Percentiles rank a stretch among this genome's conserved stretches.
Evolutionary conservation across 2,113 vertebrate genomes (phyloP).

Genomic region (Cebidichthys violaceus): DNA sequence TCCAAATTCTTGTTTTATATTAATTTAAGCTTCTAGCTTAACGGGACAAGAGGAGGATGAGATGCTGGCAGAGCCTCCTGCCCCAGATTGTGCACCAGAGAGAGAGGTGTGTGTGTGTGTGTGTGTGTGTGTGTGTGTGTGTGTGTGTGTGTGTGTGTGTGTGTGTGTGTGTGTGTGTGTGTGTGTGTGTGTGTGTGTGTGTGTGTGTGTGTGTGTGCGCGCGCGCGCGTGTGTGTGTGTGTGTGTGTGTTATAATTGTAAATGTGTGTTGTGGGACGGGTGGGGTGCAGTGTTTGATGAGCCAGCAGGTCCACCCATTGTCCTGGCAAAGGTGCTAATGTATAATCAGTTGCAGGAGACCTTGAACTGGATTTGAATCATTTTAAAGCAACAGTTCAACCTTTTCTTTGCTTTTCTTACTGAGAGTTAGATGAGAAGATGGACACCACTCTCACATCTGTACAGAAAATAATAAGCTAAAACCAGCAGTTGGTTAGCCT

Average conservation of each 20-base stretch:
- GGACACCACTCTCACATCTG: background rate
- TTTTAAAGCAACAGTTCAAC: slow-evolving; percentile 19
- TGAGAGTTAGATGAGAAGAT: background rate
- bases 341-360: slow-evolving; percentile 72
- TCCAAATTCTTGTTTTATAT: background rate
- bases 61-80: slow-evolving; percentile 24
- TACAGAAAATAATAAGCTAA: background rate
- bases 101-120: slow-evolving; percentile 10
- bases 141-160: slow-evolving; percentile 10
- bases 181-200: slow-evolving; percentile 1
- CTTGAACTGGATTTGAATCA: slow-evolving; percentile 24
- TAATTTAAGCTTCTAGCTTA: background rate
- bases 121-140: slow-evolving; percentile 9
- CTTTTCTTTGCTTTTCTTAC: slow-evolving; percentile 11
- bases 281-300: slow-evolving; percentile 62
- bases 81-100: slow-evolving; percentile 37
- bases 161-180: slow-evolving; percentile 8
- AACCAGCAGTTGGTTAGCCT: background rate
- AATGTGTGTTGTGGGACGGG: slow-evolving; percentile 58
- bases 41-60: background rate
- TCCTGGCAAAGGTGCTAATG: slow-evolving; percentile 64
- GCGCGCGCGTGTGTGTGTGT: slow-evolving; percentile 5
- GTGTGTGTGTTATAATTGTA: slow-evolving; percentile 24
- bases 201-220: slow-evolving; percentile 15
- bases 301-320: slow-evolving; percentile 76